Evolutionary conservation across 2,888 invertebrate genomes (phyloP), one percentile per base, ranked within the genome.

Genomic region (Gortyna flavago): DNA sequence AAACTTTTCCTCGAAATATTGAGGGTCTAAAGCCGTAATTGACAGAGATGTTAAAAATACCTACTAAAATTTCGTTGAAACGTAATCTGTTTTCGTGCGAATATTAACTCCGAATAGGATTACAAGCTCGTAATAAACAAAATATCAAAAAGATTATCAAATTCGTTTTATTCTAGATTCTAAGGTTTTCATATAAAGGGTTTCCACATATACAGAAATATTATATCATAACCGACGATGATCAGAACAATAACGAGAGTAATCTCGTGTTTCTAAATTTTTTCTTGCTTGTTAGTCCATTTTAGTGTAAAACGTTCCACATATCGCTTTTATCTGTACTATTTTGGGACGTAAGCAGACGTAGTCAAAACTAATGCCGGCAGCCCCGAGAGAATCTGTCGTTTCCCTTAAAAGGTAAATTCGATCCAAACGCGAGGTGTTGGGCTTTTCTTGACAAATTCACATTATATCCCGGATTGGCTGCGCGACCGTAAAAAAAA

Each of bases 361-460:
- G 81, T 85, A 86, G 87, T 89, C 90, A 87, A 87, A 87, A 84
- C 89, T 93, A 93, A 94, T 94, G 91, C 92, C 89, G 81, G 67
- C 85, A 87, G 90, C 89, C 91, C 89, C 90, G 67, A 83, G 91
- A 88, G 91, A 92, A 89, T 87, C 89, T 87, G 84, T 90, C 92
- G 92, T 92, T 93, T 93, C 91, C 91, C 90, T 90, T 92, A 93
- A 93, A 95, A 94, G 93, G 93, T 93, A 94, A 92, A 93, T 93
- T 93, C 92, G 91, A 92, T 93, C 91, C 93, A 90, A 91, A 90
- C 90, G 65, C 88, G 92, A 93, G 86, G 93, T 93, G 93, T 95
- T 91, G 93, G 79, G 93, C 92, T 95, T 96, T 94, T 92, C 92
- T 93, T 91, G 91, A 95, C 93, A 95, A 94, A 95, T 94, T 93